phyloP scores from a whole-genome alignment of 1,140 invertebrate genomes.

The Acromyrmex echinatior region DNA sequence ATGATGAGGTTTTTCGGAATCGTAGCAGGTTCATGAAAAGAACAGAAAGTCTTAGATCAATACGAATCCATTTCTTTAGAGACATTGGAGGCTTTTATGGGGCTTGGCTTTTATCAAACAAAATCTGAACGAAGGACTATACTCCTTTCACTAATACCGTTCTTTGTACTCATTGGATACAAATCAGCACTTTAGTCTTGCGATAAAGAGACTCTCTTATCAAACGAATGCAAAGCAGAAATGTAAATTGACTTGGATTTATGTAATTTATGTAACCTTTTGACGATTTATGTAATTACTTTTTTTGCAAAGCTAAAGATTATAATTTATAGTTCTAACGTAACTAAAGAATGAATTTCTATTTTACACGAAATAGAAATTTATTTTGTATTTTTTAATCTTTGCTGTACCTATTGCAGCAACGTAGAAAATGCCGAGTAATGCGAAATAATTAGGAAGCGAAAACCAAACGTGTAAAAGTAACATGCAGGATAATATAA shows the following conservation, averaged over 20 bases:
- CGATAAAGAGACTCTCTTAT: neutral
- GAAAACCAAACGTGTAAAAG: neutral
- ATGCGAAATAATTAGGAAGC: slow-evolving; percentile 10
- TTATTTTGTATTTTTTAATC: neutral
- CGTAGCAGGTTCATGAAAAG: neutral
- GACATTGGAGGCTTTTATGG: slow-evolving; percentile 51
- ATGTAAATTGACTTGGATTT: slow-evolving; percentile 17
- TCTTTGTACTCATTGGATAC: neutral
- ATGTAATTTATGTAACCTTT: too few relatives aligned
- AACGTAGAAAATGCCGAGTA: slow-evolving; percentile 11
- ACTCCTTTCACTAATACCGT: neutral
- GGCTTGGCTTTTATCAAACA: slow-evolving; percentile 42
- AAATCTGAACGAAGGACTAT: slow-evolving; percentile 10
- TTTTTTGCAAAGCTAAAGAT: neutral
- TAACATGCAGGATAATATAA: slow-evolving; percentile 17
- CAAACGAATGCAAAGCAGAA: slow-evolving; percentile 18
- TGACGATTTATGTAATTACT: slow-evolving; percentile 3
- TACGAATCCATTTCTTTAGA: slow-evolving; percentile 36
- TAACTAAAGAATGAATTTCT: slow-evolving; percentile 25
- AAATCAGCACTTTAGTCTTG: slow-evolving; percentile 27
- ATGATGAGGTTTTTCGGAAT: slow-evolving; percentile 36
- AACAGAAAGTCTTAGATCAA: slow-evolving; percentile 27
- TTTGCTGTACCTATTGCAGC: neutral
- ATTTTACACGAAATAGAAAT: neutral
- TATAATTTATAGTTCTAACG: neutral